Base-by-base conservation (phyloP, 1,140 invertebrate species). In the Phymorhynchus buccinoides region DNA sequence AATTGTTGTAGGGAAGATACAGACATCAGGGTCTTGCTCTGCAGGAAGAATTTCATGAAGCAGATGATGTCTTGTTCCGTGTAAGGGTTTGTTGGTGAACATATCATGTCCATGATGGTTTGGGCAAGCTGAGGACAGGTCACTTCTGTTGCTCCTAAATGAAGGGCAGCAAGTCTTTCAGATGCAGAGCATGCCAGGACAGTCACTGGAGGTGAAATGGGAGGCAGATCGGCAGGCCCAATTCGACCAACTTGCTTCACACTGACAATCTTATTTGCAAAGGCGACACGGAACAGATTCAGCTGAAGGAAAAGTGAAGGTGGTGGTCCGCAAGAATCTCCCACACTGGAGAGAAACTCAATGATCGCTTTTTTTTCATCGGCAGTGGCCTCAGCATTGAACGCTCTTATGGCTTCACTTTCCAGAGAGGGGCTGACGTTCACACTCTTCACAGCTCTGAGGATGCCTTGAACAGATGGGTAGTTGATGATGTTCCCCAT, bases 21-120 rank as follows among this genome's bases (percentile, higher is more conserved):
- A 6, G 44, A 48, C 44, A 66, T n/a, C 27, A 68, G 73, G 12
- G 32, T 3, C 18, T 32, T 30, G 41, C 78, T 68, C 4, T 83
- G 39, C 27, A 83, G 66, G 35, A 86, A 52, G 62, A 39, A 86
- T 35, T 78, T 80, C 85, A 86, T 83, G 62, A 86, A 83, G 9
- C 48, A 18, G 30, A 78, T 73, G 14, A 22, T 39, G 22, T 86
- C 73, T 1, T 42, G 32, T 27, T 56, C 73, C n/a, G 80, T 66
- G 30, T 86, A 83, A 16, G 22, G 35, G 22, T 7, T 71, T 41
- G 1, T 30, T 42, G 2, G 2, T 12, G 71, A 30, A 30, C 35
- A 27, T 30, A 86, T 83, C 42, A 16, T 0, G 9, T 79, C 7
- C 73, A 86, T 41, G 2, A 83, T 79, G 32, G 66, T 48, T 7